These are phyloP conservation scores for Gallinago nigripennis DNA, from an alignment of 2,797 vertebrate genomes.

Conservation along the genomic window DNA sequence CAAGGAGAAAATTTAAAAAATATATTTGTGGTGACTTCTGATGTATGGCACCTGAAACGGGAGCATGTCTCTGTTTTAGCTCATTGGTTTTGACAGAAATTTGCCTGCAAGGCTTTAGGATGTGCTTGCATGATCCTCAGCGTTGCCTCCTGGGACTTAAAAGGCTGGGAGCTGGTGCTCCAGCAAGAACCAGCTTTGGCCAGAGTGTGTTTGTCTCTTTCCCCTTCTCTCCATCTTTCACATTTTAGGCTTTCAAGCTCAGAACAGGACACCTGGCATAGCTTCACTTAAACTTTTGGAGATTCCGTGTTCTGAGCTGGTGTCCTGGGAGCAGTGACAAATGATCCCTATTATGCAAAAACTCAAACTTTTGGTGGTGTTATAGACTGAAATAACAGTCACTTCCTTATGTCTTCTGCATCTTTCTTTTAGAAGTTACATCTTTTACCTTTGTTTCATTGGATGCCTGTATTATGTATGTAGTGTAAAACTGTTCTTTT, in stretches of 20 bases:
- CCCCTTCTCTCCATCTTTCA: neutral
- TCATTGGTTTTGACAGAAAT: neutral
- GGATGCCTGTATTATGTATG: neutral
- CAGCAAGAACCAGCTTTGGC: neutral
- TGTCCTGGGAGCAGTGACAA: neutral
- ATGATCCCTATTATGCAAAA: neutral
- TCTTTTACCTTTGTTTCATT: neutral
- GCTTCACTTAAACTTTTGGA: neutral
- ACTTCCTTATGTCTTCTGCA: neutral
- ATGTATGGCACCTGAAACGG: neutral
- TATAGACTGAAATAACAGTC: neutral
- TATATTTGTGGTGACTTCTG: neutral
- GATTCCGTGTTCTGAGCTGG: neutral
- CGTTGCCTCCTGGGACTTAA: neutral
- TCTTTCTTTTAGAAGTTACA: neutral
- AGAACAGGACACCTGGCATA: neutral
- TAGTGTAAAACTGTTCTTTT: neutral
- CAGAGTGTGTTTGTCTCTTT: neutral
- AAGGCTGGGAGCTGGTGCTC: neutral
- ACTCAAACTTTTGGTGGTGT: neutral
- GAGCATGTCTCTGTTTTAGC: neutral
- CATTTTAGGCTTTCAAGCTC: neutral
- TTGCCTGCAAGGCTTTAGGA: neutral
- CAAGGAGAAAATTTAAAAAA: neutral
- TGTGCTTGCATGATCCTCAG: neutral